Evolutionary conservation across 2,888 invertebrate genomes (phyloP).

Genomic region (Cheilosia grossa): DNA sequence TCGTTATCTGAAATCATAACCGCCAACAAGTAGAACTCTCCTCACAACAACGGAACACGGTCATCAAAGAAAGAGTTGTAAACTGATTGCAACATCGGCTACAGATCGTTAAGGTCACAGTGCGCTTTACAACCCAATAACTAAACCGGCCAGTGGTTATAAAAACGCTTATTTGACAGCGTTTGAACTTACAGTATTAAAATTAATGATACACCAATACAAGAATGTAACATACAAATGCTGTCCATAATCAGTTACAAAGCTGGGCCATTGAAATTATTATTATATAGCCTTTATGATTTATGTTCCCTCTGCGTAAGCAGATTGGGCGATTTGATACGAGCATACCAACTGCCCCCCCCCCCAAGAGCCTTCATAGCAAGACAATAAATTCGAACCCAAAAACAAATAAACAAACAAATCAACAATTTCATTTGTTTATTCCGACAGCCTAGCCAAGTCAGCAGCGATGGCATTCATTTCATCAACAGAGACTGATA

Average conservation of each 20-base stretch:
- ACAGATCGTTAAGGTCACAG: too few species aligned
- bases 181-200: too few species aligned
- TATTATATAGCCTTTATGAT: background rate
- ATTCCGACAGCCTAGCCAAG: constrained; percentile 9
- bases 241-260: constrained; percentile 17
- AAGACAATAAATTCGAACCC: constrained; percentile 56
- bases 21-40: too few species aligned
- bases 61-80: too few species aligned
- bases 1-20: too few species aligned
- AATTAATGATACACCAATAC: background rate
- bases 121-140: too few species aligned
- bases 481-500: constrained; percentile 20
- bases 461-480: background rate
- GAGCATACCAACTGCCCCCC: constrained; percentile 14
- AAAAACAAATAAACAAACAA: constrained; percentile 34
- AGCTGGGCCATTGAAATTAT: constrained; percentile 26
- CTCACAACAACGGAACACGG: too few species aligned
- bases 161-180: too few species aligned
- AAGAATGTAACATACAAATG: background rate
- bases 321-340: constrained; percentile 20
- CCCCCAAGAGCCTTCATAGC: constrained; percentile 4
- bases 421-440: constrained; percentile 38
- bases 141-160: too few species aligned
- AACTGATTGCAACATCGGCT: too few species aligned
- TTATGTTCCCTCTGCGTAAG: constrained; percentile 5